These are phyloP conservation scores for Caenorhabditis parvicauda DNA, from an alignment of 2,888 invertebrate genomes.

Conservation along the genomic window DNA sequence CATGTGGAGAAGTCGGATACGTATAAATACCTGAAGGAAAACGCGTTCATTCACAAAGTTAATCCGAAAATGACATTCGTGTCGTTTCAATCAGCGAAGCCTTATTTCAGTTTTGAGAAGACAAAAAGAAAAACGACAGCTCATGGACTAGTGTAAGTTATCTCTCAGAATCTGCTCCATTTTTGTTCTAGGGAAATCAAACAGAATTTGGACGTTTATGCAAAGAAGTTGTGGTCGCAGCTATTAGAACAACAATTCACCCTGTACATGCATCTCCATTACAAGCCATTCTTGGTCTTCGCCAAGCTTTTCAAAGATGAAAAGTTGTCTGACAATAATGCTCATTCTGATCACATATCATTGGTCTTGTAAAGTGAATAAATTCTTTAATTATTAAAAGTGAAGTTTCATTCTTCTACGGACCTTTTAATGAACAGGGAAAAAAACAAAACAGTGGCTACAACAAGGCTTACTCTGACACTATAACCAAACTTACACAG, in stretches of 20 bases:
- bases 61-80: slow-evolving; percentile 24
- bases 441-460: too few relatives aligned
- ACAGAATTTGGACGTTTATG: slow-evolving; percentile 26
- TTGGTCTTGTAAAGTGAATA: too few relatives aligned
- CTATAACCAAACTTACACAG: too few relatives aligned
- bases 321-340: too few relatives aligned
- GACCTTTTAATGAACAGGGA: too few relatives aligned
- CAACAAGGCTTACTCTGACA: too few relatives aligned
- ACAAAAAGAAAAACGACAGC: slow-evolving; percentile 26
- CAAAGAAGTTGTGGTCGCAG: slow-evolving; percentile 18
- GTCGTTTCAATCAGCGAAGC: slow-evolving; percentile 31
- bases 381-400: too few relatives aligned
- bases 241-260: slow-evolving; percentile 39
- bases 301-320: too few relatives aligned
- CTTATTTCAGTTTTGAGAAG: slow-evolving; percentile 31
- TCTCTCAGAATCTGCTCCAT: too few relatives aligned
- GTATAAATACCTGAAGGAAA: slow-evolving; percentile 23
- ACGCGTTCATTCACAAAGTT: slow-evolving; percentile 25
- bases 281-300: not conserved
- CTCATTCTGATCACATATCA: too few relatives aligned
- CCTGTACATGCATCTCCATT: slow-evolving; percentile 29
- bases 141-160: slow-evolving; percentile 15
- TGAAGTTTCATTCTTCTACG: too few relatives aligned
- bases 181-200: slow-evolving; percentile 30
- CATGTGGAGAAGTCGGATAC: slow-evolving; percentile 27